Base-by-base conservation (phyloP, 2,797 vertebrate genomes). In the Euthynnus affinis region DNA sequence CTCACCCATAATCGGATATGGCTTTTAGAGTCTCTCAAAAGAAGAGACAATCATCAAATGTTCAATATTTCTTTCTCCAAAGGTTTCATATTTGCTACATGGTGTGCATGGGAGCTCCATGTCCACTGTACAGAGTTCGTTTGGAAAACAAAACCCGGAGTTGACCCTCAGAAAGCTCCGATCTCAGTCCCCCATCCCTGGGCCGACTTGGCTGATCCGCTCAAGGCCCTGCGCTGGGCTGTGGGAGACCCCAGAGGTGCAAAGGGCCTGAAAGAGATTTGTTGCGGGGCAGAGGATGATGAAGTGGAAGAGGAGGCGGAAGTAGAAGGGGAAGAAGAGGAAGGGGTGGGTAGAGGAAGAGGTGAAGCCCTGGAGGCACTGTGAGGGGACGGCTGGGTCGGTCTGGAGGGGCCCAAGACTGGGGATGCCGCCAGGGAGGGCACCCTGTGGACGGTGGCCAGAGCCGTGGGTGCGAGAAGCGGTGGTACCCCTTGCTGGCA, bases 181-280 rank as follows among this genome's bases (percentile, higher is more conserved):
- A 98, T 96, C 91, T 98, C 98, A 48, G 97, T 97, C 29, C 95
- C 95, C 97, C 97, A 98, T 72, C 93, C 95, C 62, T 92, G 96
- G 63, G 93, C 91, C 3, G 95, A 87, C 91, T 95, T 96, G 80
- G 95, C 90, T 22, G 96, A 90, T 15, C 83, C 88, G 5, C 80
- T 76, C 53, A 92, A 69, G 77, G 88, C 65, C 90, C 93, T 94
- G 84, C 94, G 93, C 87, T 94, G 82, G 83, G 85, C 84, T 22
- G 87, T 3, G 18, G 93, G 93, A 82, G 91, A 93, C 17, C 90
- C 91, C 80, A 93, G 75, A 53, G 94, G 91, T 49, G 94, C 90
- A 22, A 95, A 96, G 15, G 95, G 95, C 76, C 95, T 94, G 84
- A 96, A 96, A 52, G 95, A 96, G 63, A 94, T 87, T 78, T 94